Evolutionary conservation across 2,113 vertebrate genomes (phyloP).

Genomic region (Rhabdomys dilectus): DNA sequence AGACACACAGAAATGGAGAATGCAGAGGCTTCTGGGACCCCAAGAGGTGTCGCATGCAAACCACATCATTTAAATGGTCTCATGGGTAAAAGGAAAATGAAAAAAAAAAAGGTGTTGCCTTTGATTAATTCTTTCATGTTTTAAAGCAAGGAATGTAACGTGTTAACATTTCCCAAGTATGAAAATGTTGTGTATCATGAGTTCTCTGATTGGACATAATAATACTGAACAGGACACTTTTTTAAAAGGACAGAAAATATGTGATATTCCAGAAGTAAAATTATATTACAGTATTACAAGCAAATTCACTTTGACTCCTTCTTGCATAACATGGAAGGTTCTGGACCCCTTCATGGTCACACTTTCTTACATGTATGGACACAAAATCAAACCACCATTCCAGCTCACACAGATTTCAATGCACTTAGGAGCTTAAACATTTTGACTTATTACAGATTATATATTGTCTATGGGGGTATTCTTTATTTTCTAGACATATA

Average conservation of each 20-base stretch:
- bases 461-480: conserved; percentile 43
- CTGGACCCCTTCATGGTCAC: conserved; percentile 59
- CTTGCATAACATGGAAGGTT: conserved; percentile 67
- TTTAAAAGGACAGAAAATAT: conserved; percentile 73
- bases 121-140: conserved; percentile 82
- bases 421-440: conserved; percentile 44
- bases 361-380: conserved; percentile 61
- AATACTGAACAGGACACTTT: conserved; percentile 76
- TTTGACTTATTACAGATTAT: conserved; percentile 55
- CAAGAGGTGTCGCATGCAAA: conserved; percentile 78
- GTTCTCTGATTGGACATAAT: conserved; percentile 76
- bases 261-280: conserved; percentile 69
- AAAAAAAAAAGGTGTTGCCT: conserved; percentile 82
- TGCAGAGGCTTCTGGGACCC: conserved; percentile 69
- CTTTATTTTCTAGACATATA: conserved; percentile 53
- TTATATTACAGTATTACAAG: conserved; percentile 62
- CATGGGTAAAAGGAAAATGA: conserved; percentile 82
- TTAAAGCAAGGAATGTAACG: conserved; percentile 82
- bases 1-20: conserved; percentile 56
- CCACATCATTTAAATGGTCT: conserved; percentile 78
- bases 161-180: conserved; percentile 84
- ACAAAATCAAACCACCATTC: conserved; percentile 55
- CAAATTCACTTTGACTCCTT: conserved; percentile 63
- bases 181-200: conserved; percentile 82
- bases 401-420: conserved; percentile 46